Percentiles rank a stretch among this genome's conserved stretches.
Conservation (phyloP, 2,113 vertebrate species). For the Craseonycteris thonglongyai region DNA sequence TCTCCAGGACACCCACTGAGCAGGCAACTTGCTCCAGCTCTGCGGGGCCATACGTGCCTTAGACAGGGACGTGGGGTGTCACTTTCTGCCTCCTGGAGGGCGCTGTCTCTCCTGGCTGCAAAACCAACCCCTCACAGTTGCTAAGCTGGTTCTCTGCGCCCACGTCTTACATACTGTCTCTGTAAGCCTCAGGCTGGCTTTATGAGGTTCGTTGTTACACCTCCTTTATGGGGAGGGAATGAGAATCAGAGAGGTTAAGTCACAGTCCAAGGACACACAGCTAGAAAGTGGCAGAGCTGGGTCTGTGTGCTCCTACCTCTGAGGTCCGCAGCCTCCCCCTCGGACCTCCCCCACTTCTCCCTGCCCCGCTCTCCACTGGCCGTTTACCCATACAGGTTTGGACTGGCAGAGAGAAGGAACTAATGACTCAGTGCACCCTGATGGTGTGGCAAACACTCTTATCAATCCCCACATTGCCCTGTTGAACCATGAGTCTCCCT, state of each 20-base stretch:
- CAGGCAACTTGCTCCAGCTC: background rate
- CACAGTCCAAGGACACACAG: background rate
- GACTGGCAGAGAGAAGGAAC: background rate
- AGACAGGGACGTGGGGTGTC: background rate
- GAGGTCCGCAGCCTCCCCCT: background rate
- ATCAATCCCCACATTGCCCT: background rate
- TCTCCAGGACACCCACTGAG: background rate
- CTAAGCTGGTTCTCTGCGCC: background rate
- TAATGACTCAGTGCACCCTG: background rate
- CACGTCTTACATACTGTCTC: fast-evolving
- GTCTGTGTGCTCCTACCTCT: background rate
- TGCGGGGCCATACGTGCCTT: background rate
- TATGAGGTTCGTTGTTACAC: background rate
- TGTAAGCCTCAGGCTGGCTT: background rate
- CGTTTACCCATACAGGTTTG: background rate
- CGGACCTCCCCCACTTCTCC: background rate
- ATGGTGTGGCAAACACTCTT: background rate
- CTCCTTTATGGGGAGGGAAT: background rate
- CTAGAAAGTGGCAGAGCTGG: background rate
- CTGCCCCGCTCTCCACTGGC: background rate
- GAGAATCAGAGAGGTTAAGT: background rate
- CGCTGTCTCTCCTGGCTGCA: background rate
- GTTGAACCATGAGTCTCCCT: background rate
- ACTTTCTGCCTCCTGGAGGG: background rate
- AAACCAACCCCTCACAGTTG: background rate